Conservation (phyloP, 2,113 vertebrate species). For the Gallinago undulata region DNA sequence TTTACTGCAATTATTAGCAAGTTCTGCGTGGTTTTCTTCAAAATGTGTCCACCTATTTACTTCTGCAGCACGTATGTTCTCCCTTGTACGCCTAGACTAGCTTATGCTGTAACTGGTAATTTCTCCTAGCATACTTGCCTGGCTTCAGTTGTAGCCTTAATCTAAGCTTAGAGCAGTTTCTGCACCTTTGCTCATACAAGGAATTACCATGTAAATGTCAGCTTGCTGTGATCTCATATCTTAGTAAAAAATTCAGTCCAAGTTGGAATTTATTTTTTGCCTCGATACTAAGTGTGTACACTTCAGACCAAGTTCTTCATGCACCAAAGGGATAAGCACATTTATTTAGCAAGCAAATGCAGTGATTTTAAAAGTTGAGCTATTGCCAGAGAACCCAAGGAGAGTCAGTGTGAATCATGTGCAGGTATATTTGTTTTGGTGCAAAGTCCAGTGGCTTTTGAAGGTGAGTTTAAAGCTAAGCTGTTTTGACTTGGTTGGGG, state of each 20-base stretch:
- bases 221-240: neutral
- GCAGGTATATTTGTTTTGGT: neutral
- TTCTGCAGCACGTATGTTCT: neutral
- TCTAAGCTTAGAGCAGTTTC: neutral
- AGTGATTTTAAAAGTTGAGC: neutral
- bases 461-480: conserved; percentile 17
- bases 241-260: neutral
- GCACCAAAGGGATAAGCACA: neutral
- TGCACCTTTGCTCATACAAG: neutral
- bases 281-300: neutral
- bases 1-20: neutral
- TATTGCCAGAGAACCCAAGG: neutral
- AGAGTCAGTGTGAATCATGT: neutral
- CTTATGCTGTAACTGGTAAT: neutral
- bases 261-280: neutral
- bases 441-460: neutral
- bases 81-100: neutral
- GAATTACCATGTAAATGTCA: neutral
- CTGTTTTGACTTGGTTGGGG: neutral
- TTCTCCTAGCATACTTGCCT: neutral
- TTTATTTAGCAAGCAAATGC: neutral
- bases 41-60: neutral
- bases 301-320: neutral
- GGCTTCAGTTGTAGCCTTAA: neutral
- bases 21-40: neutral